A percentile compares a stretch with the other conserved stretches of the same genome.
phyloP scores from a whole-genome alignment of 2,797 vertebrate species.

The Percopsis omiscomaycus region DNA sequence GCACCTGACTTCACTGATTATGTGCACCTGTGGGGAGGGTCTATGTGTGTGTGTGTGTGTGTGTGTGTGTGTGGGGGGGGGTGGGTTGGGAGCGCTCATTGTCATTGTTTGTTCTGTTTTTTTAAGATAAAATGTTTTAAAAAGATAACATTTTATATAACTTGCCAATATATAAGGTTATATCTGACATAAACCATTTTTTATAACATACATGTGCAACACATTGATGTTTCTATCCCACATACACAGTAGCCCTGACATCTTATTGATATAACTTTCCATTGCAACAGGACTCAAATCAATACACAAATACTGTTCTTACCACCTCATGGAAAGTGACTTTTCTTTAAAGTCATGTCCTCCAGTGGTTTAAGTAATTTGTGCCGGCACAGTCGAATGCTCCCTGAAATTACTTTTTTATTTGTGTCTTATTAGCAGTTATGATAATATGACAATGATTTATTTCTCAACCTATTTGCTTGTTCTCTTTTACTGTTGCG shows the following conservation, averaged over 20 bases:
- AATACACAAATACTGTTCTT: constrained; percentile 49
- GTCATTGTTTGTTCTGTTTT: too few species aligned
- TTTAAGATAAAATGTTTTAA: too few species aligned
- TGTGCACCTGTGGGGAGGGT: too few species aligned
- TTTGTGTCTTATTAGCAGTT: constrained; percentile 43
- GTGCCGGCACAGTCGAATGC: constrained; percentile 46
- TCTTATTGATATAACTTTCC: constrained; percentile 51
- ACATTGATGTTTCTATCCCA: constrained; percentile 20
- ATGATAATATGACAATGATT: constrained; percentile 50
- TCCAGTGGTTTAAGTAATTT: constrained; percentile 48
- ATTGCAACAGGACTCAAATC: constrained; percentile 44
- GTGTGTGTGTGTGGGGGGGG: too few species aligned
- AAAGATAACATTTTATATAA: too few species aligned
- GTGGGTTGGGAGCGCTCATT: too few species aligned
- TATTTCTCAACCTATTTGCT: constrained; percentile 38
- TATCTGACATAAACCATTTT: constrained; percentile 50
- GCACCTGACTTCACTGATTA: too few species aligned
- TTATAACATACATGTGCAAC: constrained; percentile 55
- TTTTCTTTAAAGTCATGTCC: constrained; percentile 30
- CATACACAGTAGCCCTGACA: constrained; percentile 42
- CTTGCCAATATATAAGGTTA: constrained; percentile 42
- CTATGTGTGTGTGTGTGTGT: too few species aligned
- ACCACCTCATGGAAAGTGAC: constrained; percentile 34
- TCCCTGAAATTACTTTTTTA: constrained; percentile 41
- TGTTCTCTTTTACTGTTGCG: constrained; percentile 22